A percentile compares a stretch with the other conserved stretches of the same genome.
Conservation (phyloP, 2,797 vertebrate genomes). For the Manis pentadactyla region DNA sequence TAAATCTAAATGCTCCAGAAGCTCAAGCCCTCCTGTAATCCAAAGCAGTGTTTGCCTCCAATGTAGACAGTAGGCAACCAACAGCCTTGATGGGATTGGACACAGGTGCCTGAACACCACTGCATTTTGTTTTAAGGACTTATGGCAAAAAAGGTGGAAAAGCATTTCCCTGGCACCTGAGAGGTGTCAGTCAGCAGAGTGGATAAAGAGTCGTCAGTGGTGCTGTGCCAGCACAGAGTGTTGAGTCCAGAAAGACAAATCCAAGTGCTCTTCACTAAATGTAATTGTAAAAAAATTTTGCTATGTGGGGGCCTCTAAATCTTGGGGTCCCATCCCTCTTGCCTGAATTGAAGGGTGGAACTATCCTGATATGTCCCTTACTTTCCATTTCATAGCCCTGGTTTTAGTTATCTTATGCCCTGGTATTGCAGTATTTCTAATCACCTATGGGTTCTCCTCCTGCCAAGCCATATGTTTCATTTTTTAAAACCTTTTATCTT, state of each 20-base stretch:
- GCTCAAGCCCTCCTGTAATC: not conserved
- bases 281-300: not conserved
- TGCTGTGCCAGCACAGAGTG: not conserved
- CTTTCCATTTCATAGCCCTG: not conserved
- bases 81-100: not conserved
- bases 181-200: too few relatives aligned
- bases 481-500: too few relatives aligned
- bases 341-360: not conserved
- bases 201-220: not conserved
- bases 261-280: not conserved
- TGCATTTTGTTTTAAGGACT: not conserved
- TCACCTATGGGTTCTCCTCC: not conserved
- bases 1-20: not conserved
- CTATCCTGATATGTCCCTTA: not conserved
- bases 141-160: not conserved
- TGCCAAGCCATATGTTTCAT: not conserved
- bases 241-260: not conserved
- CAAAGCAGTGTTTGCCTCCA: not conserved
- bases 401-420: not conserved
- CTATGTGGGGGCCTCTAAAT: not conserved
- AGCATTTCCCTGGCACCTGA: not conserved
- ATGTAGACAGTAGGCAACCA: not conserved
- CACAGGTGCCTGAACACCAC: not conserved
- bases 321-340: not conserved
- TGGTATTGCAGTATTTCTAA: not conserved